Conservation (phyloP, 2,113 vertebrate species). For the Butorides virescens region DNA sequence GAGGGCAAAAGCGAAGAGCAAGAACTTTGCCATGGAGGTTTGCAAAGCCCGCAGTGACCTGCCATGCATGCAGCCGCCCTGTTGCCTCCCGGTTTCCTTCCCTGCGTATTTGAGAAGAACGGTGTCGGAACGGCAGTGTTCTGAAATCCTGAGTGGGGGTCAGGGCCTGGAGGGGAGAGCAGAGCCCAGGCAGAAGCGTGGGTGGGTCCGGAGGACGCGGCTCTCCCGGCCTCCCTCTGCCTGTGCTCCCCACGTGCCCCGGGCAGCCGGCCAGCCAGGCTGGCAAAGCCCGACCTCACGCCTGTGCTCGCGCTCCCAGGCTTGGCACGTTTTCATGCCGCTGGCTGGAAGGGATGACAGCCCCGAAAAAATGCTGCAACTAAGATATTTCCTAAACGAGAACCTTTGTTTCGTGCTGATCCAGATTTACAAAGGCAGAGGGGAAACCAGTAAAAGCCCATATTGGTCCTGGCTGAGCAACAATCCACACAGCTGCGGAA, state of each 20-base stretch:
- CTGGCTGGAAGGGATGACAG: not conserved
- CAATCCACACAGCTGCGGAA: not conserved
- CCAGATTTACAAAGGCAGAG: not conserved
- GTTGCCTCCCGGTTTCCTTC: accelerated
- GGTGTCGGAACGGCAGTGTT: accelerated
- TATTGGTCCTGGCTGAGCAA: not conserved
- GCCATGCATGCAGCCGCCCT: accelerated
- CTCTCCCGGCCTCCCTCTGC: not conserved
- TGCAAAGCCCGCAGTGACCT: not conserved
- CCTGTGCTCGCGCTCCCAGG: not conserved
- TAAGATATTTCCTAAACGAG: not conserved
- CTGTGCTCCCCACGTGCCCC: not conserved
- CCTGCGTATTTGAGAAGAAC: accelerated
- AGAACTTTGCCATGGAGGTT: not conserved
- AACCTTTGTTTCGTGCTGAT: not conserved
- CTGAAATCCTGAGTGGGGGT: accelerated
- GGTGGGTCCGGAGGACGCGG: not conserved
- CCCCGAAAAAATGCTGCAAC: not conserved
- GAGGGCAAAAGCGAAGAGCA: not conserved
- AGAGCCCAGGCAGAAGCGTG: not conserved
- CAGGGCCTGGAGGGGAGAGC: not conserved
- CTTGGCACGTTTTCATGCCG: not conserved
- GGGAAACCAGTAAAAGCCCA: not conserved
- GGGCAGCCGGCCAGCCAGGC: not conserved
- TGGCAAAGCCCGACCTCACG: not conserved